A percentile compares a stretch with the other conserved stretches of the same genome.
Conservation (phyloP, 2,888 invertebrate genomes). For the Clistopyga incitator region DNA sequence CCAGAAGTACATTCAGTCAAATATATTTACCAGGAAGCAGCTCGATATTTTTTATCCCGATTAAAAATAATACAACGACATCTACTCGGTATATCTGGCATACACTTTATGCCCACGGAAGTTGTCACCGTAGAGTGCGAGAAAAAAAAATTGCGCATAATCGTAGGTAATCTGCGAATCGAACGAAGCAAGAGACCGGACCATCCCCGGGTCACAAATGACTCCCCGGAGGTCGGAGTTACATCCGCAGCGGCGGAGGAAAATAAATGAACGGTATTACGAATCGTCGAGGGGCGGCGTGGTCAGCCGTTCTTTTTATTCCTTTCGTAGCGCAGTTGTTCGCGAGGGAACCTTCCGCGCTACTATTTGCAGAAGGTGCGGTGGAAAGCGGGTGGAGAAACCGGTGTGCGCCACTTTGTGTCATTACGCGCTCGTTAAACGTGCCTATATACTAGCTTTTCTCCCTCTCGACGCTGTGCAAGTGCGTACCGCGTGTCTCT, state of each 20-base stretch:
- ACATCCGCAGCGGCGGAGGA: too few species aligned
- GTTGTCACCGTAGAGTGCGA: background rate
- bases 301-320: constrained; percentile 33
- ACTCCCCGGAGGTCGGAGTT: constrained; percentile 9
- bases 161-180: constrained; percentile 16
- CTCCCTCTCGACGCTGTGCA: background rate
- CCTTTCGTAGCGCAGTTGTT: background rate
- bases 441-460: constrained; percentile 17
- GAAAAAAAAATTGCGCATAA: constrained; percentile 22
- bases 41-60: too few species aligned
- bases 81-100: too few species aligned
- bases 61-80: too few species aligned
- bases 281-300: constrained; percentile 5
- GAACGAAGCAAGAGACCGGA: constrained; percentile 3
- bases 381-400: background rate
- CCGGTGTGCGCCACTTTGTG: constrained; percentile 35
- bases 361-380: background rate
- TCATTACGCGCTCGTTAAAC: constrained; percentile 75
- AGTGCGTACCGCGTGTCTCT: background rate
- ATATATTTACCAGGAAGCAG: too few species aligned
- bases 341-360: background rate
- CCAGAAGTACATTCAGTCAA: too few species aligned
- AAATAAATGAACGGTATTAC: constrained; percentile 26
- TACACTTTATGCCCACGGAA: background rate
- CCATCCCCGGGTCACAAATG: background rate